Evolutionary conservation across 2,113 vertebrate genomes (phyloP), one percentile per base, ranked within the genome.

Genomic region (Pluvianellus socialis): DNA sequence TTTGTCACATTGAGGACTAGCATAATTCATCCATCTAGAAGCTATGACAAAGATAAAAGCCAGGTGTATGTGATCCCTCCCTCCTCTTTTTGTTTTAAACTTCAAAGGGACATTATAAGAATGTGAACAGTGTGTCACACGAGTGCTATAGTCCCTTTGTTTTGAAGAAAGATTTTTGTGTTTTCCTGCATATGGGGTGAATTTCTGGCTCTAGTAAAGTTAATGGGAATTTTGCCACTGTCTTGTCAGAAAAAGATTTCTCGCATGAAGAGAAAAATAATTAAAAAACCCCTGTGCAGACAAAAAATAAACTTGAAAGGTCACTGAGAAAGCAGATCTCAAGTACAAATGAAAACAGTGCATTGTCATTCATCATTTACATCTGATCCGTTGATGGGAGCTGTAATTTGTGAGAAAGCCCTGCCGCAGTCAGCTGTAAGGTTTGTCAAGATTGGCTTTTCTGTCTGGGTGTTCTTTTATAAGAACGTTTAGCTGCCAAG

Each of bases 281-380:
- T 96, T 95, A 1, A 22, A 86, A 95, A 79, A 6, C 0, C 5
- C 27, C 14, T 23, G 4, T 76, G 79, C 77, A 93, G 93, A 97
- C 79, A 86, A 90, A 96, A 97, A 97, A 96, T 96, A 95, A 97
- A 97, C 94, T 84, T 74, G n/a, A 76, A 87, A 92, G 89, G 86
- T 91, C 86, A 76, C 68, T 87, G 70, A 68, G 58, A 95, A 96
- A 94, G 65, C 84, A 88, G 44, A 44, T 90, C 66, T 91, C 30
- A 26, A 94, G 70, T 82, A 61, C 79, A 82, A 92, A 82, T 90
- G 87, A 83, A 94, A 96, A 90, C 79, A 91, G 55, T 79, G 73
- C 53, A 76, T 91, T 94, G 92, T 95, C 73, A 70, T 94, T 94
- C 85, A 87, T 96, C 79, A 67, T 96, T 96, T 92, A 86, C 79